Evolutionary conservation across 2,888 invertebrate species (phyloP), one percentile per base, ranked within the genome.

Genomic region (Trachelus troglodyta): DNA sequence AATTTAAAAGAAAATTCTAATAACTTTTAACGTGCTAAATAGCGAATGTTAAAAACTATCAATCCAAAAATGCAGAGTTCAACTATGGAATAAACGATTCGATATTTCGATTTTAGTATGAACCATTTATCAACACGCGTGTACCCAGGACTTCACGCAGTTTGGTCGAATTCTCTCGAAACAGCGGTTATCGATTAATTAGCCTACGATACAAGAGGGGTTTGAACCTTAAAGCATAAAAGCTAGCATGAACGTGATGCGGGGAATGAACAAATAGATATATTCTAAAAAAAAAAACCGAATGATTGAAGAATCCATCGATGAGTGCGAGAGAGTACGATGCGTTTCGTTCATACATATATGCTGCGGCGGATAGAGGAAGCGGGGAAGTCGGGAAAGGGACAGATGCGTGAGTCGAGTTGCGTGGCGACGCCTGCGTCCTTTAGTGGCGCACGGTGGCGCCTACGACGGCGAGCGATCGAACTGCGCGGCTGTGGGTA

Each of bases 341-440:
- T 23, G 40, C 6, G 40, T 56, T 2, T 56, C 56, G 23, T 56
- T 2, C 2, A 56, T 56, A 23, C 2, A 56, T 56, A 23, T 56
- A 56, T 56, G 23, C 56, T 56, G 56, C 9, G 23, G 0, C 23
- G 23, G 23, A 56, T 56, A 9, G 56, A 23, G 56, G 56, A 56
- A 56, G 56, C 23, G 56, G 56, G 23, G 56, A 40, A 40, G 40
- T 40, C 15, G 40, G 40, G 40, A 56, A 56, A 56, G 56, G 56
- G 23, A 23, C 40, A 23, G 23, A 23, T 56, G 56, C 56, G 56
- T 56, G 56, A 23, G 56, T 56, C 56, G 56, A 56, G 56, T 56
- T 56, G 56, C 56, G 56, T 34, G 30, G 73, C 37, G 74, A 74
- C 77, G 74, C 77, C 77, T 77, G 77, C 77, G 77, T 77, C 71